Conservation (phyloP, 1,140 invertebrate genomes). For the Geopemphigus sp. region DNA sequence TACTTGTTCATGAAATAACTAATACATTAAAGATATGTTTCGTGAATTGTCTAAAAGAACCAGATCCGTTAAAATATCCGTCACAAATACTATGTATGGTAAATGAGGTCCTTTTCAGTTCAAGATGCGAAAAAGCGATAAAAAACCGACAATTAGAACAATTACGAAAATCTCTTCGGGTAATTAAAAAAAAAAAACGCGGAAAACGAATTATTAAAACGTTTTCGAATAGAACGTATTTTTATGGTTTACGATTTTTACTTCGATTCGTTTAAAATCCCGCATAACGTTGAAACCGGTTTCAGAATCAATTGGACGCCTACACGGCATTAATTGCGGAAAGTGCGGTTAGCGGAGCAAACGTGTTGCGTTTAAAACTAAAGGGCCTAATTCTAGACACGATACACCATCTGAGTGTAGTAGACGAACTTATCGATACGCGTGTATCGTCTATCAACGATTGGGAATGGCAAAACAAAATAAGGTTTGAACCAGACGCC, state of each 20-base stretch:
- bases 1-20: conserved; percentile 79
- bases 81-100: conserved; percentile 78
- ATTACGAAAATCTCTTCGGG: conserved; percentile 56
- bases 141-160: conserved; percentile 63
- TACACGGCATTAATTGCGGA: conserved; percentile 63
- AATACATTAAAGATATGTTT: conserved; percentile 70
- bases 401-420: conserved; percentile 83
- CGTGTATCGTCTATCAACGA: conserved; percentile 66
- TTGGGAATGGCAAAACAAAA: conserved; percentile 94
- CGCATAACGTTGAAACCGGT: background rate
- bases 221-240: too few species aligned
- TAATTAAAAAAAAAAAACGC: too few species aligned
- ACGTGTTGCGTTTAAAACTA: conserved; percentile 65
- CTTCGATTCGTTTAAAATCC: background rate
- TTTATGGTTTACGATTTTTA: too few species aligned
- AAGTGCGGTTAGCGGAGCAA: conserved; percentile 53
- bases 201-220: too few species aligned
- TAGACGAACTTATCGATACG: conserved; percentile 71
- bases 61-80: conserved; percentile 76
- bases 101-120: conserved; percentile 75
- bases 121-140: conserved; percentile 78
- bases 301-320: conserved; percentile 62
- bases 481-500: conserved; percentile 64
- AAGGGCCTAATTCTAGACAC: conserved; percentile 87
- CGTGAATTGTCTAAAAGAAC: conserved; percentile 68